Percentiles rank a stretch among this genome's conserved stretches.
phyloP scores from a whole-genome alignment of 2,888 invertebrate species.

The Lasioglossum zephyrum region DNA sequence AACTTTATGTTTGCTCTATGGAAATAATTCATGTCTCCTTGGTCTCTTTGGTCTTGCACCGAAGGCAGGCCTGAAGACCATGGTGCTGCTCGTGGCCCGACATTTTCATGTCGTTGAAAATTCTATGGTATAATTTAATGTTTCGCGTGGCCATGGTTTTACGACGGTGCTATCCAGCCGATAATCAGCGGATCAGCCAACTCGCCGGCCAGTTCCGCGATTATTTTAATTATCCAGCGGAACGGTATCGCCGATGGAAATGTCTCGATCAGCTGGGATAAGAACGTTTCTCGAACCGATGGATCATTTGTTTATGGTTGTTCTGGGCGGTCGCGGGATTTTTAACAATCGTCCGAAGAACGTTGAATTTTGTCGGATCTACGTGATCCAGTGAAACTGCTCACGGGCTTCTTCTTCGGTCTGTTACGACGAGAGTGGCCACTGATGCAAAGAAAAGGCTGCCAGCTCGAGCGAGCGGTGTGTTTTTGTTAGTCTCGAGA shows the following conservation, averaged over 20 bases:
- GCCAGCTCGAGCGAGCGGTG: not conserved
- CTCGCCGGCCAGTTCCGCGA: not conserved
- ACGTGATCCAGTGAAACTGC: not conserved
- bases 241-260: not conserved
- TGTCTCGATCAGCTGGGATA: not conserved
- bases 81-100: not conserved
- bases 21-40: slow-evolving; percentile 37
- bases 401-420: not conserved
- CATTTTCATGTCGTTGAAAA: slow-evolving; percentile 21
- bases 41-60: slow-evolving; percentile 8
- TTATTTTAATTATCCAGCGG: slow-evolving; percentile 17
- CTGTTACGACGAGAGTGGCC: not conserved
- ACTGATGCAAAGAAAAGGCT: not conserved
- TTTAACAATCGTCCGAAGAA: not conserved
- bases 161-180: not conserved
- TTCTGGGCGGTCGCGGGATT: not conserved
- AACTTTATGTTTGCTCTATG: slow-evolving; percentile 44
- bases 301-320: not conserved
- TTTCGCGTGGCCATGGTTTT: not conserved
- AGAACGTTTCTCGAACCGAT: not conserved
- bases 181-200: not conserved
- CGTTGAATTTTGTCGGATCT: not conserved
- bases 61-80: not conserved
- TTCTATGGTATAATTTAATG: slow-evolving; percentile 20
- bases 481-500: not conserved